Conservation (phyloP, 2,113 vertebrate species). For the Psammodynastes pulverulentus region DNA sequence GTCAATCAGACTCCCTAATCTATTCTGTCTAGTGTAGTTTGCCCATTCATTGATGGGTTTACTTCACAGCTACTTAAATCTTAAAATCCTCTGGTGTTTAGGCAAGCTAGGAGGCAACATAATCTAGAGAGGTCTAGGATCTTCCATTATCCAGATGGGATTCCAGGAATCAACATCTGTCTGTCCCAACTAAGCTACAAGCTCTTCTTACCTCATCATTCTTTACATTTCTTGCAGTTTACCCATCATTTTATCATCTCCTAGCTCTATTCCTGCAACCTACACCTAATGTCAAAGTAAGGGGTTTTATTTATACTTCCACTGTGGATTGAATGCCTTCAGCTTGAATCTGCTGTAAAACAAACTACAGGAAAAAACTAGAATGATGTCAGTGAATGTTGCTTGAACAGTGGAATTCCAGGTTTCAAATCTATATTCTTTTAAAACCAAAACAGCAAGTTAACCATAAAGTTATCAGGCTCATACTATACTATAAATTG, state of each 20-base stretch:
- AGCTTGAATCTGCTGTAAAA: neutral
- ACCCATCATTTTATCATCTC: neutral
- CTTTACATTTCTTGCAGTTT: neutral
- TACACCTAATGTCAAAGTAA: neutral
- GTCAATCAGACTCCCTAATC: neutral
- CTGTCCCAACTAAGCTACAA: neutral
- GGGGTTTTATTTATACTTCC: neutral
- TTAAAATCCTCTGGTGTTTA: neutral
- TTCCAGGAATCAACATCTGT: neutral
- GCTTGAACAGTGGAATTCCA: neutral
- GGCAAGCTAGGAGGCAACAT: neutral
- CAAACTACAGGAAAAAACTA: neutral
- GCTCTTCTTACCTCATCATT: neutral
- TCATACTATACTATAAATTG: slow-evolving; percentile 75
- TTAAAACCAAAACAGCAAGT: slow-evolving; percentile 42
- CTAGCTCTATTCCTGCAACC: neutral
- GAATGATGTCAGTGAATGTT: neutral
- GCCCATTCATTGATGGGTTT: neutral
- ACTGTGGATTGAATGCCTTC: neutral
- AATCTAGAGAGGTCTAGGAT: neutral
- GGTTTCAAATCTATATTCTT: neutral
- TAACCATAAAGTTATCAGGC: slow-evolving; percentile 71
- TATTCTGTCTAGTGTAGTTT: neutral
- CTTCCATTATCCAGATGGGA: neutral
- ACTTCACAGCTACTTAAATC: neutral